phyloP scores from a whole-genome alignment of 2,797 vertebrate species.

The Sarcoramphus papa region DNA sequence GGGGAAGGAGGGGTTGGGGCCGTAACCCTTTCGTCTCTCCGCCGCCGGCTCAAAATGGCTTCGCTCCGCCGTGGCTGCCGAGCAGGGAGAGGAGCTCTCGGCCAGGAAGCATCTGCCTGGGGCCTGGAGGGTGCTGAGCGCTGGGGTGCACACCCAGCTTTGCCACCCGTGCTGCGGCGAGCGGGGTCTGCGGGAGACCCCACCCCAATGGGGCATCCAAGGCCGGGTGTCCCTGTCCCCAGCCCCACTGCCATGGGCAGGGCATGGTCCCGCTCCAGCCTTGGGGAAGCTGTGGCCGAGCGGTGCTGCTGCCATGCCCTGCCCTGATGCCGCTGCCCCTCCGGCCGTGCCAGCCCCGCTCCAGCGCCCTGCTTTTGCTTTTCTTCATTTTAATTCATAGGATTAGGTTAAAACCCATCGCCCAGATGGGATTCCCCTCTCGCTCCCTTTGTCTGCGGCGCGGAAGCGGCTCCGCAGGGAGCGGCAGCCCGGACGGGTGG shows the following conservation, averaged over 20 bases:
- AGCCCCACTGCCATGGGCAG: neutral
- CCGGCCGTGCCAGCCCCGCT: neutral
- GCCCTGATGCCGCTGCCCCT: neutral
- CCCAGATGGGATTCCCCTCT: neutral
- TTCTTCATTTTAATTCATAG: neutral
- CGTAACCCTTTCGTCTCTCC: neutral
- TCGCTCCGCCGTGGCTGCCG: neutral
- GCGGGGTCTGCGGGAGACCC: neutral
- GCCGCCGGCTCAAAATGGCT: constrained; percentile 20
- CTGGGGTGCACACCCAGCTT: neutral
- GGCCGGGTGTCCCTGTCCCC: neutral
- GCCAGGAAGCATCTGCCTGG: neutral
- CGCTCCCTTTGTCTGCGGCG: constrained; percentile 8
- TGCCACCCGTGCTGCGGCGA: rapidly evolving
- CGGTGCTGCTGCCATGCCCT: neutral
- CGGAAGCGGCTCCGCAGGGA: neutral
- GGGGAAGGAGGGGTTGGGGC: neutral
- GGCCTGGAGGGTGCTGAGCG: neutral
- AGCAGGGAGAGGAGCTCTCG: neutral
- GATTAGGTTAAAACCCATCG: neutral
- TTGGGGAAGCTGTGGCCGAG: neutral
- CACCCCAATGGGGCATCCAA: neutral
- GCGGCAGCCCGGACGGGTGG: neutral
- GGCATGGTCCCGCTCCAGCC: neutral
- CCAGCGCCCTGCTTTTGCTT: neutral